Evolutionary conservation across 2,113 vertebrate genomes (phyloP).

Genomic region (Dicaeum eximium): DNA sequence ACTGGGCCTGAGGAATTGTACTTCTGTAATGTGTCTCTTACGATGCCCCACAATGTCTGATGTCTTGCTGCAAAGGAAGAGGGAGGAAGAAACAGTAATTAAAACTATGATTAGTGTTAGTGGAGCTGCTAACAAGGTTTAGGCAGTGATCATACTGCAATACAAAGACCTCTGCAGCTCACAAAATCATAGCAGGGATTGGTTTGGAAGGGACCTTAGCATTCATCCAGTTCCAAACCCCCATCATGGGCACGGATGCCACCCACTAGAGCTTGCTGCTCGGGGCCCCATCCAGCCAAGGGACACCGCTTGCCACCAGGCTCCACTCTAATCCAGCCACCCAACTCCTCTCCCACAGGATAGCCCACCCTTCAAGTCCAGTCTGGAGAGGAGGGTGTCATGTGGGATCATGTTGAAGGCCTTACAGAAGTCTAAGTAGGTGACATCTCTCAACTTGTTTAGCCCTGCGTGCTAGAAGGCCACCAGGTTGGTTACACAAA

Average conservation of each 20-base stretch:
- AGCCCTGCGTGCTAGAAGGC: background rate
- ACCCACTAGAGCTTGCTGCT: no score
- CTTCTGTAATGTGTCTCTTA: background rate
- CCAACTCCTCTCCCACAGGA: background rate
- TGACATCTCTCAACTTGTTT: background rate
- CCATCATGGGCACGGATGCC: background rate
- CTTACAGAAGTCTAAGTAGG: background rate
- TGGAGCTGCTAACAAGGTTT: background rate
- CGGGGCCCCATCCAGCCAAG: background rate
- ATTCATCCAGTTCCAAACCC: background rate
- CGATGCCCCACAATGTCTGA: rapidly evolving
- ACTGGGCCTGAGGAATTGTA: background rate
- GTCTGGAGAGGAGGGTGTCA: background rate
- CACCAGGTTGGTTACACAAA: background rate
- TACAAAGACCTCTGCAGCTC: background rate
- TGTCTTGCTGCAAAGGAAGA: background rate
- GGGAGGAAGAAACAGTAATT: background rate
- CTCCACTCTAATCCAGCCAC: rapidly evolving
- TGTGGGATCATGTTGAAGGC: background rate
- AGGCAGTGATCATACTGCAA: background rate
- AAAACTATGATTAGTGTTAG: background rate
- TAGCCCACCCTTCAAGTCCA: background rate
- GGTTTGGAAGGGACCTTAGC: background rate
- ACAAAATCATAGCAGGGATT: background rate
- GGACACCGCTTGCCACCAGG: rapidly evolving